phyloP scores from a whole-genome alignment of 2,113 vertebrate species.

The Dryoscopus gambensis region DNA sequence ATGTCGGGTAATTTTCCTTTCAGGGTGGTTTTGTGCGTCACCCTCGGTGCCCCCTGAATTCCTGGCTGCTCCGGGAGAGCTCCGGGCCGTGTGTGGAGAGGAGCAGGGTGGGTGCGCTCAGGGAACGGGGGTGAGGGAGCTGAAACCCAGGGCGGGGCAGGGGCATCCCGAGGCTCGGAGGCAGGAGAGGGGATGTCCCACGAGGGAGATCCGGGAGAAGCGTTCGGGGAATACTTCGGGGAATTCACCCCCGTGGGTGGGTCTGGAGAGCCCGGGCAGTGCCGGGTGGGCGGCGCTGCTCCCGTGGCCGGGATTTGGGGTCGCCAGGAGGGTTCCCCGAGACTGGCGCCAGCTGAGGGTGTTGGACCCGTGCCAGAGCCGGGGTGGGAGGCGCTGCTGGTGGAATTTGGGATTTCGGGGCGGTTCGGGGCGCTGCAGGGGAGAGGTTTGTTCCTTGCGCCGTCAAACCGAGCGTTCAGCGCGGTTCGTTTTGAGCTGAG shows the following conservation, averaged over 20 bases:
- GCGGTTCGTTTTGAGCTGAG: fast-evolving
- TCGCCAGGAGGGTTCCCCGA: neutral
- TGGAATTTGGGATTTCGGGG: neutral
- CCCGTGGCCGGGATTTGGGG: fast-evolving
- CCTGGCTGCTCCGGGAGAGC: neutral
- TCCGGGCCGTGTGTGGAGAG: too few relatives aligned
- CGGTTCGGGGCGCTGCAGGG: fast-evolving
- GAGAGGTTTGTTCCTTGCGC: neutral
- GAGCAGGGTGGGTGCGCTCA: neutral
- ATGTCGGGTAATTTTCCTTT: too few relatives aligned
- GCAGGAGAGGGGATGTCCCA: neutral
- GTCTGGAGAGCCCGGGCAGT: too few relatives aligned
- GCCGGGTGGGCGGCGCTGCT: fast-evolving
- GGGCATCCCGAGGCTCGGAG: neutral
- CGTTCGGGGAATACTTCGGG: fast-evolving
- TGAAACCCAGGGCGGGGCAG: too few relatives aligned
- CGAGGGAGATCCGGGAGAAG: neutral
- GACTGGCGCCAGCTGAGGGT: neutral
- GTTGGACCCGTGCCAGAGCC: fast-evolving
- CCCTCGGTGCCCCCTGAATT: neutral
- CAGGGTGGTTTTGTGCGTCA: neutral
- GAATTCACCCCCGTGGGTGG: too few relatives aligned
- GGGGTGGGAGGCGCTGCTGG: fast-evolving
- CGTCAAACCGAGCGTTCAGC: fast-evolving
- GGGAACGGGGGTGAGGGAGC: neutral